Evolutionary conservation across 1,140 invertebrate genomes (phyloP), one percentile per base, ranked within the genome.

Genomic region (Teleogryllus occipitalis): DNA sequence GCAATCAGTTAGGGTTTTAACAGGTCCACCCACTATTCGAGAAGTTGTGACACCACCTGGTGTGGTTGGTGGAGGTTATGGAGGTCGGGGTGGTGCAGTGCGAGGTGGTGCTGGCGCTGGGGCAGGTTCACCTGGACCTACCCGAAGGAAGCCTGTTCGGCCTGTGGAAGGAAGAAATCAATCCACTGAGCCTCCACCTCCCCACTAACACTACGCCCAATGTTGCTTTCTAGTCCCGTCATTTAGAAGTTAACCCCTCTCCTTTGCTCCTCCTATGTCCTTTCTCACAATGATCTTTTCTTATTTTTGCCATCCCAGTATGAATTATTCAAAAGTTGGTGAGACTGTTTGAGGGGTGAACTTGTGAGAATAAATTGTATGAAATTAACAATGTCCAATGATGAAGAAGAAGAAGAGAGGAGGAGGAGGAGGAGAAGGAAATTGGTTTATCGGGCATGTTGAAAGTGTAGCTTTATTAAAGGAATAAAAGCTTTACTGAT

Each of bases 101-200:
- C 21, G 79, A 48, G 79, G 79, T 72, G 73, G 54, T 8, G 76
- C 54, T 65, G 48, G 49, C 48, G 54, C 54, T 14, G 79, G 79
- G 8, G 79, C 75, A 39, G 65, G 79, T 47, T 80, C 79, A 21
- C 79, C 82, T 21, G 82, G 82, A 39, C 65, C 81, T 65, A 54
- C 81, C 54, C 81, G 81, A 75, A 82, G 83, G 80, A 83, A 83
- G 77, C 80, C 82, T 75, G 81, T 82, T n/a, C 83, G 83, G 22
- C 81, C 81, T 27, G 80, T 82, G 77, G 83, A 83, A 74, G 81
- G 82, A 39, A 77, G 81, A 27, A 82, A 82, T 73, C 83, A 82
- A 48, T 81, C 83, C 72, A 83, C 83, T 46, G 83, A 83, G 77
- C 83, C 83, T 74, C 83, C 83, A 54, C 83, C 82, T 39, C 82